Conservation (phyloP, 2,797 vertebrate species). For the Enteromius trimaculatus region DNA sequence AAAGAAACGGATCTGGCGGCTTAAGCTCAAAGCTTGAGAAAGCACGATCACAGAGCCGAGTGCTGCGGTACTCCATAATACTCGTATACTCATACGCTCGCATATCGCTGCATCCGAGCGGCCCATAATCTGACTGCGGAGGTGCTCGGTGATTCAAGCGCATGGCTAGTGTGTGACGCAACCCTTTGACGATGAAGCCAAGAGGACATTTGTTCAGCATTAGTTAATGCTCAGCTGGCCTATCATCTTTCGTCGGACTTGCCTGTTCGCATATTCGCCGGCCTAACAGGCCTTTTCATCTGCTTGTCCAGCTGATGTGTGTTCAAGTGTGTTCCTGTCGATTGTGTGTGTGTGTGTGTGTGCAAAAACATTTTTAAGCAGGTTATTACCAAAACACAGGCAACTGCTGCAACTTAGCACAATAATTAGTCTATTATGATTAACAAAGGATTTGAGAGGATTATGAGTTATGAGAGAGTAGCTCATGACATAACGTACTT, state of each 20-base stretch:
- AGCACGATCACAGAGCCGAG: conserved; percentile 23
- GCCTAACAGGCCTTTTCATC: conserved; percentile 47
- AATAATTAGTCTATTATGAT: conserved; percentile 34
- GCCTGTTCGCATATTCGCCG: conserved; percentile 27
- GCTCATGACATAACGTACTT: background rate
- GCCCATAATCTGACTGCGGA: conserved; percentile 36
- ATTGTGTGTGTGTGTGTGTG: background rate
- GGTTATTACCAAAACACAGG: background rate
- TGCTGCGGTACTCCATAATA: conserved; percentile 26
- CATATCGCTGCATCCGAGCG: conserved; percentile 5
- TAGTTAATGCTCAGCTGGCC: conserved; percentile 51
- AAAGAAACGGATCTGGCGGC: conserved; percentile 30
- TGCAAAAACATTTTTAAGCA: conserved; percentile 8
- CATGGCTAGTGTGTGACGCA: conserved; percentile 40
- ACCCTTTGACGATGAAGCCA: conserved; percentile 43
- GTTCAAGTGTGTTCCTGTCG: conserved; percentile 8
- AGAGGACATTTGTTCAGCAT: conserved; percentile 54
- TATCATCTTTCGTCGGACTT: conserved; percentile 51
- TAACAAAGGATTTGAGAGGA: conserved; percentile 21
- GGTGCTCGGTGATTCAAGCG: conserved; percentile 47
- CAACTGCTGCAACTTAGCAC: conserved; percentile 34
- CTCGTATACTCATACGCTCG: background rate
- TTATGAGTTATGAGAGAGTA: background rate
- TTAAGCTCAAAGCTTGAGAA: conserved; percentile 36
- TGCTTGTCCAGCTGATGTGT: conserved; percentile 15